A percentile compares a stretch with the other conserved stretches of the same genome.
Conservation (phyloP, 2,888 invertebrate species). For the Ennomos fuscantarius region DNA sequence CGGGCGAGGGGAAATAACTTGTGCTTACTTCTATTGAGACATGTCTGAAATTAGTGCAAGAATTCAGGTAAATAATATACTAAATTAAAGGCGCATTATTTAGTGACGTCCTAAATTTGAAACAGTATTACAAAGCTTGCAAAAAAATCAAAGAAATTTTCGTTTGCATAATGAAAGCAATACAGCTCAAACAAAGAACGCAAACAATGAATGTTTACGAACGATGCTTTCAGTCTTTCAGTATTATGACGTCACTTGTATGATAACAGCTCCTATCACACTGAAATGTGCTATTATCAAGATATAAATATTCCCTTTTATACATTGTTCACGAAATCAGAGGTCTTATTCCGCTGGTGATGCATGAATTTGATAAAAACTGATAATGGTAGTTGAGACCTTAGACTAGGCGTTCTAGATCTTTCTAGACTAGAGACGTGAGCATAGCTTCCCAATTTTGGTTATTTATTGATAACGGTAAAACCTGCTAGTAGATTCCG, state of each 20-base stretch:
- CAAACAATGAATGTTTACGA: constrained; percentile 43
- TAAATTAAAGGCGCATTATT: not conserved
- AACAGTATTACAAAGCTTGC: too few relatives aligned
- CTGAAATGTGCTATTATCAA: constrained; percentile 29
- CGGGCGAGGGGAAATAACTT: not conserved
- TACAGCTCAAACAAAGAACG: constrained; percentile 19
- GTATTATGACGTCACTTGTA: constrained; percentile 38
- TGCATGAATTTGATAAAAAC: too few relatives aligned
- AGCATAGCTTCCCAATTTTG: too few relatives aligned
- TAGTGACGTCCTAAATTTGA: too few relatives aligned
- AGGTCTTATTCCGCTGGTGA: too few relatives aligned
- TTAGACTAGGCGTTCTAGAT: too few relatives aligned
- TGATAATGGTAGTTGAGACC: too few relatives aligned
- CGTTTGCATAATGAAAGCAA: constrained; percentile 17
- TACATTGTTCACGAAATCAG: too few relatives aligned
- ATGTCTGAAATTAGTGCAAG: constrained; percentile 7
- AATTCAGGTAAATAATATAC: constrained; percentile 6
- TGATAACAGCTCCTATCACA: constrained; percentile 33
- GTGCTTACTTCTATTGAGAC: not conserved
- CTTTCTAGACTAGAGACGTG: too few relatives aligned
- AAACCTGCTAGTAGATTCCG: too few relatives aligned
- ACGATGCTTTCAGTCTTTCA: constrained; percentile 38
- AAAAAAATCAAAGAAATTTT: too few relatives aligned
- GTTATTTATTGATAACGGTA: too few relatives aligned
- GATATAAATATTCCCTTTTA: constrained; percentile 8